These are phyloP conservation scores for Albula glossodonta DNA, from an alignment of 2,113 vertebrate genomes.

Conservation along the genomic window DNA sequence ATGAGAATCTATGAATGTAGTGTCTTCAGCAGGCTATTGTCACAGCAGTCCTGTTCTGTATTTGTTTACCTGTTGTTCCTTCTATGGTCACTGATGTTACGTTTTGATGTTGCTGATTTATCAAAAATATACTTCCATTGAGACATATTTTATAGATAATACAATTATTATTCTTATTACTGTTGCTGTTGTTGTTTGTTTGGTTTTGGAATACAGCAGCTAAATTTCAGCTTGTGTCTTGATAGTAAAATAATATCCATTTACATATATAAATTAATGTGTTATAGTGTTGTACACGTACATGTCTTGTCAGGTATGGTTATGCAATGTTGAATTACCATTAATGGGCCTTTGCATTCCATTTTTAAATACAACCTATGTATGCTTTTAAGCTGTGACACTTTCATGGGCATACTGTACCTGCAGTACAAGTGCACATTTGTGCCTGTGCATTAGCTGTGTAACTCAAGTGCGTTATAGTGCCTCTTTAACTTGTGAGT, in stretches of 20 bases:
- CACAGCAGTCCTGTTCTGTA: constrained; percentile 44
- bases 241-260: neutral
- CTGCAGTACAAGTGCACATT: too few relatives aligned
- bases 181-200: neutral
- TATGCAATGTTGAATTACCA: neutral
- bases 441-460: neutral
- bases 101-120: constrained; percentile 23
- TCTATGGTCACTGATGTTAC: constrained; percentile 39
- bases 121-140: too few relatives aligned
- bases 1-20: constrained; percentile 47
- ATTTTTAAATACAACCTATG: constrained; percentile 20
- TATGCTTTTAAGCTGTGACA: neutral
- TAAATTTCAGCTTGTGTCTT: neutral
- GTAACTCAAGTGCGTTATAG: neutral
- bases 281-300: neutral
- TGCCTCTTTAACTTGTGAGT: neutral
- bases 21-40: constrained; percentile 45
- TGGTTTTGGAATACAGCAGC: neutral
- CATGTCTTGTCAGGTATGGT: neutral
- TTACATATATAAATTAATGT: neutral
- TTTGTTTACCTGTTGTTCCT: constrained; percentile 47
- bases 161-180: constrained; percentile 27
- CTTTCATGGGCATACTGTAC: too few relatives aligned
- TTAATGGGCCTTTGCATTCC: neutral
- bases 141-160: too few relatives aligned